phyloP scores from a whole-genome alignment of 2,797 vertebrate species.

The Enteromius trimaculatus region DNA sequence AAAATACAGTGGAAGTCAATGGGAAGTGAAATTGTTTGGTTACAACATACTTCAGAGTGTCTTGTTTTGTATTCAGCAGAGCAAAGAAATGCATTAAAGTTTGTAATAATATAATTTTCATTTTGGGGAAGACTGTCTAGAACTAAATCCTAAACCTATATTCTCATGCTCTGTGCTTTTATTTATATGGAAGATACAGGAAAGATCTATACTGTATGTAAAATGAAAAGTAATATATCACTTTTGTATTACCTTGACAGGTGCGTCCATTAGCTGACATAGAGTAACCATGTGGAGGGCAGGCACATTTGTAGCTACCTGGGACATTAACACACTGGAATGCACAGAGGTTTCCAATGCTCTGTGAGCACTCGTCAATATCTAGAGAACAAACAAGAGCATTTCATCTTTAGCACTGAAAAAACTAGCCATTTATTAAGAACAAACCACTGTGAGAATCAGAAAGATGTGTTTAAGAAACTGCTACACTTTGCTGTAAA shows the following conservation, averaged over 20 bases:
- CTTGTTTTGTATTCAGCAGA: not conserved
- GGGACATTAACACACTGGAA: conserved; percentile 92
- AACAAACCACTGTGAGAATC: not conserved
- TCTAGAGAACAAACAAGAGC: conserved; percentile 74
- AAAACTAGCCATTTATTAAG: conserved; percentile 7
- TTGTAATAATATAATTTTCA: not conserved
- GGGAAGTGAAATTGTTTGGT: not conserved
- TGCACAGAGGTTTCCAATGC: conserved; percentile 85
- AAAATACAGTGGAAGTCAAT: not conserved
- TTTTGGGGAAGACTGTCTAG: not conserved
- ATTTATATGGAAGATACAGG: not conserved
- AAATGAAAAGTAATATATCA: not conserved
- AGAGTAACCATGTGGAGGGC: conserved; percentile 87
- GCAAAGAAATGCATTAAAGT: not conserved
- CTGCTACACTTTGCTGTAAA: conserved; percentile 7
- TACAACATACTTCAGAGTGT: not conserved
- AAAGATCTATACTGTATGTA: not conserved
- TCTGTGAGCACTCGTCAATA: conserved; percentile 91
- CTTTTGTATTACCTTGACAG: conserved; percentile 83
- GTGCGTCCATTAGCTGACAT: conserved; percentile 87
- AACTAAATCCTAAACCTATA: not conserved
- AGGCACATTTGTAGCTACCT: conserved; percentile 91
- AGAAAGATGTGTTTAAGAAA: not conserved
- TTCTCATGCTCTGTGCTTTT: not conserved
- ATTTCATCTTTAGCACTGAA: conserved; percentile 6